These are phyloP conservation scores for Nasonia giraulti DNA, from an alignment of 1,140 invertebrate genomes.

Conservation along the genomic window DNA sequence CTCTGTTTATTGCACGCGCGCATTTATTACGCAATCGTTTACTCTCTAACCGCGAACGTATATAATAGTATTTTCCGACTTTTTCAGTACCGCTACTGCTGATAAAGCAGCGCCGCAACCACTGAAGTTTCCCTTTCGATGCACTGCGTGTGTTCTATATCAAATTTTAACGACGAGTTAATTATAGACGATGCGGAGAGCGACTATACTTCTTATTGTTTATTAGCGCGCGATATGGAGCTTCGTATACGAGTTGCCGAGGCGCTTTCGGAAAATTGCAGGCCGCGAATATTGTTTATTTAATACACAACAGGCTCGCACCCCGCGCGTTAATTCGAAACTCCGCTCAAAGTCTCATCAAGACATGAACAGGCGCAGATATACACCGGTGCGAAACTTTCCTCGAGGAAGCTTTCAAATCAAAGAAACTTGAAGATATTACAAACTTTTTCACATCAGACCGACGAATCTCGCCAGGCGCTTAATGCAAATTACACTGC, in stretches of 20 bases:
- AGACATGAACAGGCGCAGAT: neutral
- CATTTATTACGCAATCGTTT: too few species aligned
- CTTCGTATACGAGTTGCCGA: neutral
- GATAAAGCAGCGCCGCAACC: too few species aligned
- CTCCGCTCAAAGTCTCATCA: neutral
- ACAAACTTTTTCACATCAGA: neutral
- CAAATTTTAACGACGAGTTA: neutral
- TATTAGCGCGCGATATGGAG: too few species aligned
- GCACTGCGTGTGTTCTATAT: too few species aligned
- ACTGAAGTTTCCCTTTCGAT: too few species aligned
- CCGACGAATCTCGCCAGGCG: neutral
- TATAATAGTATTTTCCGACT: too few species aligned
- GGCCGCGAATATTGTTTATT: neutral
- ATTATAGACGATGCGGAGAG: neutral
- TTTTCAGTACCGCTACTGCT: too few species aligned
- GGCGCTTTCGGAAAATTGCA: neutral
- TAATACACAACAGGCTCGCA: too few species aligned
- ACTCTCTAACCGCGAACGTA: too few species aligned
- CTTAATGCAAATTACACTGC: neutral
- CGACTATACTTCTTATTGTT: neutral
- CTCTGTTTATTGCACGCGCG: too few species aligned
- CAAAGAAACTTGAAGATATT: neutral
- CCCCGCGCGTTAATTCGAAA: neutral
- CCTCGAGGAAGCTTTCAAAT: neutral
- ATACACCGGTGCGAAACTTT: neutral